phyloP scores from a whole-genome alignment of 64 coral and sea anemone species.

The Catalaphyllia jardinei region DNA sequence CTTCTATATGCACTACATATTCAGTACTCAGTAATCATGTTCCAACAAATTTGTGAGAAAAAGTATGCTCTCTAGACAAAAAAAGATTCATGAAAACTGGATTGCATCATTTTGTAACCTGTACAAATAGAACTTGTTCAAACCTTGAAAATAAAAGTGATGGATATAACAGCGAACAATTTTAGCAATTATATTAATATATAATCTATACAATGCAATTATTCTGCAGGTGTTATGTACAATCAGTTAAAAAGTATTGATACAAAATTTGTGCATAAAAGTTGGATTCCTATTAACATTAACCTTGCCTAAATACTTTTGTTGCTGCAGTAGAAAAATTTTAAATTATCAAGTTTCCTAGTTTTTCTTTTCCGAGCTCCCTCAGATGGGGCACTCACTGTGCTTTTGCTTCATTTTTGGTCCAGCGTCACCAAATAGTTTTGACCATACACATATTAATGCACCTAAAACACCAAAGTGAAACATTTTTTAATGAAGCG shows the following conservation, averaged over 20 bases:
- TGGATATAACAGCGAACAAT: neutral
- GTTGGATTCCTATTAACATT: neutral
- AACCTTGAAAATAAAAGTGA: neutral
- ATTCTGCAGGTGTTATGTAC: conserved; percentile 5
- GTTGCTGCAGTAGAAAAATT: no score
- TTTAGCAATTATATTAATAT: neutral
- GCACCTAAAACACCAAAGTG: no score
- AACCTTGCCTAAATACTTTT: neutral
- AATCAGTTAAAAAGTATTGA: conserved; percentile 1
- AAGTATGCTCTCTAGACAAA: neutral
- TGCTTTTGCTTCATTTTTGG: no score
- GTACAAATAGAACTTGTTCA: neutral
- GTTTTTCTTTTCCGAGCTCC: no score
- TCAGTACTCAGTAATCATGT: neutral
- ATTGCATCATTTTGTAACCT: neutral
- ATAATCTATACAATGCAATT: neutral
- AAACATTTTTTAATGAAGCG: no score
- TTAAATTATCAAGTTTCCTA: no score
- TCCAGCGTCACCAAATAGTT: no score
- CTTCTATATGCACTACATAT: neutral
- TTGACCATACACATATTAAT: no score
- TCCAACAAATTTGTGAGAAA: neutral
- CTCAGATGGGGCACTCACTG: no score
- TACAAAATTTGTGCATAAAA: conserved; percentile 11
- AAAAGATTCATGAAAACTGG: neutral